Base-by-base conservation (phyloP, 2,113 vertebrate genomes). In the Salvelinus sp. region DNA sequence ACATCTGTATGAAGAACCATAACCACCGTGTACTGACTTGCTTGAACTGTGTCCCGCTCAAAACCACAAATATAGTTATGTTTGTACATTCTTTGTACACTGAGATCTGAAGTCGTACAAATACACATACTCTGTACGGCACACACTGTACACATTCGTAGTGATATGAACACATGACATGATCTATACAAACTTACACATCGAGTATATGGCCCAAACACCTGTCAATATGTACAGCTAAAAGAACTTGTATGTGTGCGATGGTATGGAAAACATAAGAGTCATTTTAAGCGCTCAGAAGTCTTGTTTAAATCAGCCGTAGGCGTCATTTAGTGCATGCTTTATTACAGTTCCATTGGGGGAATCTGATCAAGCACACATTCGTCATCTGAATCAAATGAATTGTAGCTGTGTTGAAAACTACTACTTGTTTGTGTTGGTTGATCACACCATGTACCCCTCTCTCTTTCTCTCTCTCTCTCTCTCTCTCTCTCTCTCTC, bases 381-480 rank as follows among this genome's bases (percentile, higher is more conserved):
- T 20, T 18, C 12, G 6, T 18, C 65, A 10, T 16, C 6, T 3
- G 50, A 14, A 54, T 28, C 65, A 6, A 33, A 68, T 33, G 18
- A 33, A 68, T 68, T 74, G 58, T 69, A 33, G 67, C 38, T 70
- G 57, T 74, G 72, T 62, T 70, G 74, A 68, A 65, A 68, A n/a
- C 65, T 73, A 76, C 77, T 80, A 78, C 76, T 79, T 80, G 78
- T 58, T 58, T 60, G 28, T 75, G 66, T 68, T 79, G 78, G 74
- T 85, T 70, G 82, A 84, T 87, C 73, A n/a, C 63, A 12, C 63
- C 22, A 27, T 65, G 48, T 50, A 50, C 12, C 48, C 13, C 6
- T 0, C 23, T 23, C 23, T 0, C 23, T 23, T 1, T 23, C 23
- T 23, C 23, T 23, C 25, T 25, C 25, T 13, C 7, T 48, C 47